These are phyloP conservation scores for Kryptopterus vitreolus DNA, from an alignment of 2,797 vertebrate genomes.

Conservation along the genomic window DNA sequence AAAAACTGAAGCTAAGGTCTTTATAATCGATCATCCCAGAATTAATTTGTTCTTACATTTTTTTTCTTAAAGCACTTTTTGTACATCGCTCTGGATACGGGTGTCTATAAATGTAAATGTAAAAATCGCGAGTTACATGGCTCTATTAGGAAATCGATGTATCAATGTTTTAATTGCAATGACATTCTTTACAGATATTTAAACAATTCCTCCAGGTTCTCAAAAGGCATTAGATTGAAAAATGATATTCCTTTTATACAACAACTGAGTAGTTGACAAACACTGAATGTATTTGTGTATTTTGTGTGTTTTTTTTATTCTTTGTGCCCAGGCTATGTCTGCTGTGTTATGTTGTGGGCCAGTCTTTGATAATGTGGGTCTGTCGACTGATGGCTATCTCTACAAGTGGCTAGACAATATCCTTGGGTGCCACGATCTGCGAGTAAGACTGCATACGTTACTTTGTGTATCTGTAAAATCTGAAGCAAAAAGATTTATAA, in stretches of 20 bases:
- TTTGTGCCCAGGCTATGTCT: conserved; percentile 94
- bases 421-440: conserved; percentile 93
- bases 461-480: not conserved
- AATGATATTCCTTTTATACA: too few species aligned
- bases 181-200: not conserved
- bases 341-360: conserved; percentile 96
- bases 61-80: too few species aligned
- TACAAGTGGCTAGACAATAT: conserved; percentile 99
- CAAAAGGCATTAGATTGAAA: not conserved
- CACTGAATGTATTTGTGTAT: not conserved
- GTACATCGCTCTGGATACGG: too few species aligned
- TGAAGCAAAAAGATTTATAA: not conserved
- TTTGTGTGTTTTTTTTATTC: conserved; percentile 38
- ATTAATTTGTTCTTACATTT: too few species aligned
- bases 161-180: not conserved
- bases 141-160: not conserved
- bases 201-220: not conserved
- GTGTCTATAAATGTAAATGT: too few species aligned
- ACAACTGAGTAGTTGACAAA: too few species aligned
- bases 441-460: conserved; percentile 73
- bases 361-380: conserved; percentile 97
- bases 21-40: too few species aligned
- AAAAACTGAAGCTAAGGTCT: too few species aligned
- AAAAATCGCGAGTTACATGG: not conserved
- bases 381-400: conserved; percentile 97